A percentile compares a stretch with the other conserved stretches of the same genome.
These are phyloP conservation scores for Ptychoptera albimana DNA, from an alignment of 2,888 invertebrate genomes.

Conservation along the genomic window DNA sequence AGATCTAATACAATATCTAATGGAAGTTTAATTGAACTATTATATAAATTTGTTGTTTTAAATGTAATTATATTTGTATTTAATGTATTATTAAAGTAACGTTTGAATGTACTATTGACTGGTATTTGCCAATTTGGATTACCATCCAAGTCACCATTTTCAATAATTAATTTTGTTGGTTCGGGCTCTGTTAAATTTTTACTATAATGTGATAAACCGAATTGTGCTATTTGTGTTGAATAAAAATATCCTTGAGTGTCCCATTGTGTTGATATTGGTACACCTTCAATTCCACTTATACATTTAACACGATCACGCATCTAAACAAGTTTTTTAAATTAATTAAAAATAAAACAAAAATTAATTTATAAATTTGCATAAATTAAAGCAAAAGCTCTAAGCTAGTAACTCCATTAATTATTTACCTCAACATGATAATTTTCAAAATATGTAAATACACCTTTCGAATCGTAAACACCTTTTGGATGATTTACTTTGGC, in stretches of 20 bases:
- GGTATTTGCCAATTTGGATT: constrained; percentile 60
- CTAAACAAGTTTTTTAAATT: constrained; percentile 10
- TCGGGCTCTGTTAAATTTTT: constrained; percentile 80
- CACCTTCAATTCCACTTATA: constrained; percentile 84
- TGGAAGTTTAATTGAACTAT: constrained; percentile 51
- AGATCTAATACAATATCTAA: constrained; percentile 55
- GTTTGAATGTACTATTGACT: constrained; percentile 45
- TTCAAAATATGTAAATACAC: constrained; percentile 92
- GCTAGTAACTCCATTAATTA: too few relatives aligned
- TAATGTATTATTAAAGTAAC: constrained; percentile 41
- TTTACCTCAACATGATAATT: constrained; percentile 88
- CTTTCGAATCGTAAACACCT: constrained; percentile 74
- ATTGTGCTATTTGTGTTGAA: constrained; percentile 97
- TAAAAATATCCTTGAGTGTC: constrained; percentile 90
- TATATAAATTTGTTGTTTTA: constrained; percentile 49
- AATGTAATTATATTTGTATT: constrained; percentile 54
- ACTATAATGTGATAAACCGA: constrained; percentile 92
- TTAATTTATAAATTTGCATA: too few relatives aligned
- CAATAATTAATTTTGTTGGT: constrained; percentile 53
- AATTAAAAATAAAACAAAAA: too few relatives aligned
- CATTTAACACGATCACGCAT: constrained; percentile 88
- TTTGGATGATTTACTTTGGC: constrained; percentile 81
- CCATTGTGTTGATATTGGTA: constrained; percentile 96
- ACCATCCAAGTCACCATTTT: too few relatives aligned
- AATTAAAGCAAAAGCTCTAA: neutral